phyloP scores from a whole-genome alignment of 1,140 invertebrate genomes.

The Drosophila kurseongensis region DNA sequence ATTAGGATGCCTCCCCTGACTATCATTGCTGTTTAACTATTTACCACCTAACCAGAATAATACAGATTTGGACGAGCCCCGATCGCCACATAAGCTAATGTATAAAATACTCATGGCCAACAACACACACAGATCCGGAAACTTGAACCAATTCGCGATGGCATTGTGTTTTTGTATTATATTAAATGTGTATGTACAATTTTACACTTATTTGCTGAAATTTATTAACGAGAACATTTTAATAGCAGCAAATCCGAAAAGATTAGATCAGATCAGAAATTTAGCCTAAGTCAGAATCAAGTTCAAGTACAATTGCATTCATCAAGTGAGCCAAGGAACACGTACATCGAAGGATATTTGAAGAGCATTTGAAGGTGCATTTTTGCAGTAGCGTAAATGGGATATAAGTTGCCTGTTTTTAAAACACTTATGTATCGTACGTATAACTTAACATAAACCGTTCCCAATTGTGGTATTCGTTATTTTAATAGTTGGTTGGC shows the following conservation, averaged over 20 bases:
- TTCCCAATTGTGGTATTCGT: conserved; percentile 45
- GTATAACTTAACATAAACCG: conserved; percentile 27
- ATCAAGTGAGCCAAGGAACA: conserved; percentile 36
- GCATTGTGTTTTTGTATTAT: conserved; percentile 59
- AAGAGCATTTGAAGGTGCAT: conserved; percentile 41
- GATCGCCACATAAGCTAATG: conserved; percentile 50
- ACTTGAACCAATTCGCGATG: conserved; percentile 23
- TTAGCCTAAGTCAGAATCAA: conserved; percentile 50
- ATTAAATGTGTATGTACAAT: conserved; percentile 61
- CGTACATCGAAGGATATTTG: conserved; percentile 71
- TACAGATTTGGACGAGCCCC: conserved; percentile 19
- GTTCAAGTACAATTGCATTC: conserved; percentile 66
- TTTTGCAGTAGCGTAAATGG: conserved; percentile 43
- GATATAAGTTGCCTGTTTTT: conserved; percentile 79
- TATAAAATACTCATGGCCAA: conserved; percentile 61
- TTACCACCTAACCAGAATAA: conserved; percentile 54
- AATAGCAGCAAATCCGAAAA: conserved; percentile 25
- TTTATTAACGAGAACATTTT: conserved; percentile 62
- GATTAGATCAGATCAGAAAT: conserved; percentile 22
- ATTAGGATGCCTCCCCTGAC: conserved; percentile 38
- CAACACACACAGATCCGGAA: conserved; percentile 13
- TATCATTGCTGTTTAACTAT: conserved; percentile 63
- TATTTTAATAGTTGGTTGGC: conserved; percentile 51
- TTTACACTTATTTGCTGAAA: conserved; percentile 79
- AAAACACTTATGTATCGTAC: conserved; percentile 54